These are phyloP conservation scores for Drosophila fulvimacula DNA, from an alignment of 2,888 invertebrate genomes.

Conservation along the genomic window DNA sequence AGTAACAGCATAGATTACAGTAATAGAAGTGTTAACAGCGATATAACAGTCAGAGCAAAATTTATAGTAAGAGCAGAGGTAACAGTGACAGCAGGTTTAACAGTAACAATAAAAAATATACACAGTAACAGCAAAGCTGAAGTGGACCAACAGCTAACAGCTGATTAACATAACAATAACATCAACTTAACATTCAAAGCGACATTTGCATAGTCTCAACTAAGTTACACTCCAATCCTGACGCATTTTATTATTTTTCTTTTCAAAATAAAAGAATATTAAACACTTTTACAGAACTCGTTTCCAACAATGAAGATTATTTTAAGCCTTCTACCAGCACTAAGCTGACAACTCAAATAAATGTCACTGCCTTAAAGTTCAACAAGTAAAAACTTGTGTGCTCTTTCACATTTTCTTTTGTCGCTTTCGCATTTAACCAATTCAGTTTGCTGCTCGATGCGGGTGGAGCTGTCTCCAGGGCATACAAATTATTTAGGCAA, in stretches of 20 bases:
- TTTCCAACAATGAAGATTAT: neutral
- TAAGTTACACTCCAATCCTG: neutral
- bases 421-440: constrained; percentile 23
- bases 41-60: too few relatives aligned
- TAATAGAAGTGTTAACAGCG: neutral
- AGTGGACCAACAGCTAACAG: neutral
- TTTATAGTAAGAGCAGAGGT: too few relatives aligned
- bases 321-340: neutral
- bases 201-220: neutral
- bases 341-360: neutral
- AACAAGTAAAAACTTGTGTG: neutral
- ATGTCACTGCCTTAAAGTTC: neutral
- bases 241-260: neutral
- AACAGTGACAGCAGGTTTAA: too few relatives aligned
- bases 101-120: too few relatives aligned
- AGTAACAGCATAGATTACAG: neutral
- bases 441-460: constrained; percentile 34
- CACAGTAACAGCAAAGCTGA: too few relatives aligned
- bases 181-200: neutral
- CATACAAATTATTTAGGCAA: constrained; percentile 77
- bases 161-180: neutral
- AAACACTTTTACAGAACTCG: neutral
- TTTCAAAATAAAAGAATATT: neutral
- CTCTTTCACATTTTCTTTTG: constrained; percentile 10
- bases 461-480: constrained; percentile 44